phyloP scores from a whole-genome alignment of 64 coral and sea anemone genomes.

The Dendronephthya gigantea region DNA sequence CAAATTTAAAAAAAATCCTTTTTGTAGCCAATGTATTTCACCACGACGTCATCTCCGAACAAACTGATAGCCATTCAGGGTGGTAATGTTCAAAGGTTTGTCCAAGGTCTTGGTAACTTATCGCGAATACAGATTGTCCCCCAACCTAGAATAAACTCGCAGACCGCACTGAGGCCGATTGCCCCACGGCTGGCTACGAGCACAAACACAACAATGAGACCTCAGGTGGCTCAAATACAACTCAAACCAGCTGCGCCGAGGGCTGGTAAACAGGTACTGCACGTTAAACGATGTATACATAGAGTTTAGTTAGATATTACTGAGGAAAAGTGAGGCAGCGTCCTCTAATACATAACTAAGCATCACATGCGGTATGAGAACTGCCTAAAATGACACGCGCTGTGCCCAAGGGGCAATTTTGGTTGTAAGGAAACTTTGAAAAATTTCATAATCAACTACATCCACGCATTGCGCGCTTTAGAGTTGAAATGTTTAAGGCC shows the following conservation, averaged over 20 bases:
- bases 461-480: no score
- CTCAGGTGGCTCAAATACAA: constrained; percentile 1
- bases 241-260: not conserved
- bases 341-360: no score
- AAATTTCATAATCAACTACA: no score
- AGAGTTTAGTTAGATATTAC: not conserved
- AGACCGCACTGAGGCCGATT: not conserved
- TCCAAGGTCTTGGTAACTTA: not conserved
- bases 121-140: not conserved
- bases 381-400: no score
- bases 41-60: not conserved
- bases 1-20: not conserved
- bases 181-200: not conserved
- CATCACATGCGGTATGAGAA: no score
- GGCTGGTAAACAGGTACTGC: not conserved
- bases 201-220: not conserved
- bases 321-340: no score
- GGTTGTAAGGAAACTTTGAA: no score
- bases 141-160: not conserved
- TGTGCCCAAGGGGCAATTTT: no score
- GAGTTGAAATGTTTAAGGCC: no score
- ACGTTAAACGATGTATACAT: no score
- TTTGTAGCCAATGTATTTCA: not conserved
- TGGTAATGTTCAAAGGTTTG: not conserved
- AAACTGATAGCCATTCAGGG: not conserved